A percentile compares a stretch with the other conserved stretches of the same genome.
phyloP scores from a whole-genome alignment of 2,113 vertebrate genomes.

The Bubo bubo region DNA sequence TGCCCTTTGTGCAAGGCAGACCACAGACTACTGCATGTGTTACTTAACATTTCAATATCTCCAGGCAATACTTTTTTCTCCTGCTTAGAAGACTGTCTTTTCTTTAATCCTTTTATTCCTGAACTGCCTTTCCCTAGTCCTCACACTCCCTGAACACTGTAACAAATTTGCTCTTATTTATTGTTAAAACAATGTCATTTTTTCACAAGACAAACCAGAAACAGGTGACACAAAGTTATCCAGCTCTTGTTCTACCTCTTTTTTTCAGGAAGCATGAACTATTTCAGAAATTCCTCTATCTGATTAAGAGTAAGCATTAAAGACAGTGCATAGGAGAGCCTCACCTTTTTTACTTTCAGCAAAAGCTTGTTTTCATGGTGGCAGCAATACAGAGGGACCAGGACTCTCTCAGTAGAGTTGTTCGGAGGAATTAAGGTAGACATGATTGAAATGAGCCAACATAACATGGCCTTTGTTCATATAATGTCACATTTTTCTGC shows the following conservation, averaged over 20 bases:
- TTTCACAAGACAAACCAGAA: background rate
- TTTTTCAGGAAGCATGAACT: background rate
- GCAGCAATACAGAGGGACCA: background rate
- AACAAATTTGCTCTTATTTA: background rate
- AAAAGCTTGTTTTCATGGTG: background rate
- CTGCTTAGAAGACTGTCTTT: background rate
- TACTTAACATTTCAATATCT: background rate
- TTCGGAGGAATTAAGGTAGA: background rate
- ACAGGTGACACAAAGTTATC: background rate
- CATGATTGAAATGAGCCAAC: background rate
- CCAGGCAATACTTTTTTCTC: background rate
- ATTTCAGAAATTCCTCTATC: background rate
- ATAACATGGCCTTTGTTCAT: background rate
- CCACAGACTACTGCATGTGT: background rate
- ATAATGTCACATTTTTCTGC: background rate
- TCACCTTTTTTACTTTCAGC: background rate
- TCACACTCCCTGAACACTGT: background rate
- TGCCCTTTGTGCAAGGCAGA: background rate
- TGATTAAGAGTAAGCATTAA: background rate
- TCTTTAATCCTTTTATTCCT: constrained; percentile 25
- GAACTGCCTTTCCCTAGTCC: background rate
- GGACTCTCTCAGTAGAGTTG: background rate
- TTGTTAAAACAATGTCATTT: background rate
- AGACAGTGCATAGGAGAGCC: background rate
- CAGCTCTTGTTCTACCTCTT: background rate